Conservation (phyloP, 2,113 vertebrate species). For the Prionailurus bengalensis region DNA sequence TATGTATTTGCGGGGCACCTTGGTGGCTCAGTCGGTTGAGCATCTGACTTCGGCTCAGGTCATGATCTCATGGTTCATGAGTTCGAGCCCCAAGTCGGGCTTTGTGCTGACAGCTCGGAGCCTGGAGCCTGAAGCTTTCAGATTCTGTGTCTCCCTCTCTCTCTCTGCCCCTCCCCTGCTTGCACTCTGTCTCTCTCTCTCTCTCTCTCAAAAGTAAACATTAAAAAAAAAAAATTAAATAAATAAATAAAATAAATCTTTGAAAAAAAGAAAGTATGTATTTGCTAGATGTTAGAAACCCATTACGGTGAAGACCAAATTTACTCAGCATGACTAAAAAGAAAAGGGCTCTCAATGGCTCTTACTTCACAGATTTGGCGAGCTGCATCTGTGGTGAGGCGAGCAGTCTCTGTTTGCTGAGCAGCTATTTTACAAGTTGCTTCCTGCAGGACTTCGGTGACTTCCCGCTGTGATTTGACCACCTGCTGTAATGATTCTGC, state of each 20-base stretch:
- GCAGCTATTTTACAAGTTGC: slow-evolving; percentile 89
- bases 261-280: neutral
- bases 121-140: no score
- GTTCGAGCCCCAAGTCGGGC: no score
- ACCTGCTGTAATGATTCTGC: slow-evolving; percentile 92
- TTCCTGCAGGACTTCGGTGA: slow-evolving; percentile 90
- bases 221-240: no score
- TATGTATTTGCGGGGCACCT: neutral
- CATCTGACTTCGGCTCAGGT: no score
- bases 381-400: slow-evolving; percentile 88
- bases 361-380: slow-evolving; percentile 93
- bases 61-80: no score
- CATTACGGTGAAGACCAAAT: neutral
- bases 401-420: slow-evolving; percentile 91
- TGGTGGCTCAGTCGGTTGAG: no score
- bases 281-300: neutral
- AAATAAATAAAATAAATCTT: no score
- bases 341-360: neutral
- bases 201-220: no score
- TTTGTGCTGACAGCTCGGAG: no score
- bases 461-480: slow-evolving; percentile 90
- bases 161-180: no score
- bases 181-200: no score
- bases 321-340: neutral
- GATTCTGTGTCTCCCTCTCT: no score